Percentiles rank a stretch among this genome's conserved stretches.
These are phyloP conservation scores for Amblyraja radiata DNA, from an alignment of 2,797 vertebrate species.

Conservation along the genomic window DNA sequence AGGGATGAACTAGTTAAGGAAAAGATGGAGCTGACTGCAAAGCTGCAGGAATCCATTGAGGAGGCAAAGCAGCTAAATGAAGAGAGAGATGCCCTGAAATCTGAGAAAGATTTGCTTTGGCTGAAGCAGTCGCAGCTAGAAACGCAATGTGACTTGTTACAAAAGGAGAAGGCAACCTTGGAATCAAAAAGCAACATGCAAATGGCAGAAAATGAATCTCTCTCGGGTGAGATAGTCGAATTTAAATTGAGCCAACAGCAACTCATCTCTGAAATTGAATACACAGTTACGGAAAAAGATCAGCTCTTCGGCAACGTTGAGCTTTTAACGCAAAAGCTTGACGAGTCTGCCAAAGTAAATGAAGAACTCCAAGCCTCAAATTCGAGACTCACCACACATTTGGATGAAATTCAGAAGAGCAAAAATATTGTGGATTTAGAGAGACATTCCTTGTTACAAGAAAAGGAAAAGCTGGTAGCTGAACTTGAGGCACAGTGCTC, in stretches of 20 bases:
- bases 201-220: conserved; percentile 57
- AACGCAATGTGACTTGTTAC: conserved; percentile 58
- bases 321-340: conserved; percentile 59
- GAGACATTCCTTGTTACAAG: conserved; percentile 49
- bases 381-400: conserved; percentile 51
- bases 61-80: conserved; percentile 55
- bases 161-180: conserved; percentile 67
- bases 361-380: conserved; percentile 57
- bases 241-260: conserved; percentile 62
- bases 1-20: conserved; percentile 66
- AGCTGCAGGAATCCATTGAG: conserved; percentile 52
- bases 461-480: conserved; percentile 54
- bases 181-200: conserved; percentile 61
- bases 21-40: conserved; percentile 57
- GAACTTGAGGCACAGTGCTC: conserved; percentile 57
- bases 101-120: conserved; percentile 60
- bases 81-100: conserved; percentile 51
- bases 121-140: conserved; percentile 57
- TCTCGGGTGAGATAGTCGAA: conserved; percentile 56
- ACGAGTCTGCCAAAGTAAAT: conserved; percentile 54
- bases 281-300: conserved; percentile 59
- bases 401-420: conserved; percentile 60
- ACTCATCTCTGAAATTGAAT: conserved; percentile 53
- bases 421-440: conserved; percentile 54
- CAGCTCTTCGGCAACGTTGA: conserved; percentile 54